A percentile compares a stretch with the other conserved stretches of the same genome.
Conservation (phyloP, 2,797 vertebrate species). For the Pelodytes ibericus region DNA sequence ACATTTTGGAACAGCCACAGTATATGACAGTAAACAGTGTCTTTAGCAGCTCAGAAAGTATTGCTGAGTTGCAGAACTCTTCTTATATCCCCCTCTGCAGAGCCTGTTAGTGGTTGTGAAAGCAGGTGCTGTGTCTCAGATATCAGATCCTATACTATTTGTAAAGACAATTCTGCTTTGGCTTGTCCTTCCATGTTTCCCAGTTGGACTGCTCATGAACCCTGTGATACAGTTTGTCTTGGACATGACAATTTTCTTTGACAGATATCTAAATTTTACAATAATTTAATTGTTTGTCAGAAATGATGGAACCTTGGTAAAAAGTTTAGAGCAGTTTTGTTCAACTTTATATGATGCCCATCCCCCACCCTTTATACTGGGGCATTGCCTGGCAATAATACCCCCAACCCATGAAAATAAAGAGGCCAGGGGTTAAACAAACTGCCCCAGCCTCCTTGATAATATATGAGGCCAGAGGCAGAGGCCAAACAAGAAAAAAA, state of each 20-base stretch:
- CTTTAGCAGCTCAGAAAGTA: constrained; percentile 34
- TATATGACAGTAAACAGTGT: constrained; percentile 50
- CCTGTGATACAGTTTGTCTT: constrained; percentile 33
- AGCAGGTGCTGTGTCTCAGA: constrained; percentile 54
- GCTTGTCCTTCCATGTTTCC: constrained; percentile 24
- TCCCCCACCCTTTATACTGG: too few relatives aligned
- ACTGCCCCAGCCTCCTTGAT: too few relatives aligned
- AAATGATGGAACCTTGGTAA: background rate
- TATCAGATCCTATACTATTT: constrained; percentile 48
- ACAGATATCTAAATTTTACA: background rate
- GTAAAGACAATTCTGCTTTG: constrained; percentile 52
- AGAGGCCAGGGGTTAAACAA: too few relatives aligned
- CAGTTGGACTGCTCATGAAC: constrained; percentile 31
- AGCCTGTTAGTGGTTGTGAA: constrained; percentile 37
- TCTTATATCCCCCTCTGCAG: constrained; percentile 17
- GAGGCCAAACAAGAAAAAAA: too few relatives aligned
- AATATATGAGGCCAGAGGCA: too few relatives aligned
- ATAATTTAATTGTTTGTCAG: background rate
- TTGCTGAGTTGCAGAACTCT: constrained; percentile 46
- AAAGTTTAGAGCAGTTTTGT: too few relatives aligned
- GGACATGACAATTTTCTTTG: constrained; percentile 13
- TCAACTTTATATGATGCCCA: too few relatives aligned
- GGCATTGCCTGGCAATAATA: too few relatives aligned
- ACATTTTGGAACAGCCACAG: constrained; percentile 12
- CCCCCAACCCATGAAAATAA: too few relatives aligned